Conservation (phyloP, 2,797 vertebrate species). For the Tiaroga cobitis region DNA sequence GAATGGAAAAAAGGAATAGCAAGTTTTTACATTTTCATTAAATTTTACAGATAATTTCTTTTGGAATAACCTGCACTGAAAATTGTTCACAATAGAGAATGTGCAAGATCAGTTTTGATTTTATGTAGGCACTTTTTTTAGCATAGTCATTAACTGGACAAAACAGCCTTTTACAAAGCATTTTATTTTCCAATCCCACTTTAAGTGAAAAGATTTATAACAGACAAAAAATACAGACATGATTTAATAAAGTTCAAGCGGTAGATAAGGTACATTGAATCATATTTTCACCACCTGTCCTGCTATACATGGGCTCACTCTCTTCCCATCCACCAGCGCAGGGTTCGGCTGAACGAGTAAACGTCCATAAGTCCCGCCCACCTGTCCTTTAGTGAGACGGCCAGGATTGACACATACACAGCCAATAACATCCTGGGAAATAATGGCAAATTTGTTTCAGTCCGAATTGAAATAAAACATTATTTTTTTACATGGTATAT, state of each 20-base stretch:
- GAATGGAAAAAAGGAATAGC: not conserved
- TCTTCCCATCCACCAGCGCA: conserved; percentile 27
- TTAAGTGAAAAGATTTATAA: conserved; percentile 26
- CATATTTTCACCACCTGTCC: conserved; percentile 91
- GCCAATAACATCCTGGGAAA: conserved; percentile 83
- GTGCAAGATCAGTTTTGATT: not conserved
- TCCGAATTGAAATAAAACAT: not conserved
- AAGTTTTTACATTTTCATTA: not conserved
- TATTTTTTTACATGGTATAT: not conserved
- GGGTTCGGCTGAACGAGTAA: conserved; percentile 76
- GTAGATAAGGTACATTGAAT: conserved; percentile 37
- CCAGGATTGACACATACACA: conserved; percentile 92
- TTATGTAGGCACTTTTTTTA: not conserved
- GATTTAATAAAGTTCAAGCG: conserved; percentile 11
- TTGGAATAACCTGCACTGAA: not conserved
- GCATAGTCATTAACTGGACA: not conserved
- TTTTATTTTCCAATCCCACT: conserved; percentile 51
- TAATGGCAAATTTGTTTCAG: not conserved
- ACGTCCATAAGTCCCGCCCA: conserved; percentile 88
- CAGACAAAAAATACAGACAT: conserved; percentile 39
- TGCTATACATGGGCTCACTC: conserved; percentile 79
- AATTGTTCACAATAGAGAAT: not conserved
- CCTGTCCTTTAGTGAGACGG: conserved; percentile 91
- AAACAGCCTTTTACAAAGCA: conserved; percentile 29
- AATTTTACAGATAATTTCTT: not conserved